Base-by-base conservation (phyloP, 2,888 invertebrate species). In the Volucella bombylans region DNA sequence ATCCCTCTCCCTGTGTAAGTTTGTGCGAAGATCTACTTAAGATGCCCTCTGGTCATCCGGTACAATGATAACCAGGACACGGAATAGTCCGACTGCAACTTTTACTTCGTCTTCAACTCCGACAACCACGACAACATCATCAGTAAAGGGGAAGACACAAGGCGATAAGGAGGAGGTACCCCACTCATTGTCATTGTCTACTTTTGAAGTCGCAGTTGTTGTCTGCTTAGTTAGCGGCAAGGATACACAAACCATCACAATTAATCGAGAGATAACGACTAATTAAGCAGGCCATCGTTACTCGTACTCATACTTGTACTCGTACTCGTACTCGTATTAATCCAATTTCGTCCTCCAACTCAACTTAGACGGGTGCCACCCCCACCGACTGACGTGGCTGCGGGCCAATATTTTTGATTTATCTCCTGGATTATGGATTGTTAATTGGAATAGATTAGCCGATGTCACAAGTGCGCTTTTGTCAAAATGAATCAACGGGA, bases 251-350 rank as follows among this genome's bases (percentile, higher is more conserved):
- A 43, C 52, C 68, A 72, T 81, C 76, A 68, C 76, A 81, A 85
- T 85, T 85, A 85, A 81, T 85, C 67, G 85, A 76, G 64, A 76
- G 85, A 85, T 85, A 85, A 85, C 76, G 50, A 76, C 81, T 85
- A 81, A 85, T 85, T 85, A 77, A 72, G 76, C 55, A 64, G 62
- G 62, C 72, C 77, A 68, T 80, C 76, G 64, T 81, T 81, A 31
- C 31, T 31, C 31, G 31, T 31, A 31, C 31, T 31, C 31, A 2
- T 31, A 31, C 2, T 31, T 6, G 31, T 31, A 31, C 6, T 31
- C 31, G 6, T 6, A 31, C 6, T 31, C 31, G 6, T 31, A 31
- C 6, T 31, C 31, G 6, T 31, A 77, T 77, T 77, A 68, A 72
- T 62, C 64, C 81, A 72, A 80, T 81, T 81, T 76, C 55, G 77